Evolutionary conservation across 2,113 vertebrate genomes (phyloP).

Genomic region (Cololabis saira): DNA sequence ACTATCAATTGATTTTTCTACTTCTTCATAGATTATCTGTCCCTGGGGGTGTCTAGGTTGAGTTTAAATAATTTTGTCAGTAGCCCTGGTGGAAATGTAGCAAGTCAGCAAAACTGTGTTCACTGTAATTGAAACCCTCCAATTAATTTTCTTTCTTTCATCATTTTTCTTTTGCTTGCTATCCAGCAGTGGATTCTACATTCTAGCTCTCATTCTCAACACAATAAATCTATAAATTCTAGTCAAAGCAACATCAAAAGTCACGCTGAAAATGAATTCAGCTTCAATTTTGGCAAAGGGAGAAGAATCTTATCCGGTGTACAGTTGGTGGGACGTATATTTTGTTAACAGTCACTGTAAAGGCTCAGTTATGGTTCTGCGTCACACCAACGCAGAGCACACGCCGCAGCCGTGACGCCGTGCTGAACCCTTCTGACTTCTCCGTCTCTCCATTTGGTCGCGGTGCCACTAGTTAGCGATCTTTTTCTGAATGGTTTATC

Average conservation of each 20-base stretch:
- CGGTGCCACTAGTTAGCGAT: no score
- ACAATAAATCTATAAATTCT: background rate
- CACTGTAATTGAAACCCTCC: background rate
- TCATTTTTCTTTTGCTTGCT: background rate
- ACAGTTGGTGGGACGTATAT: background rate
- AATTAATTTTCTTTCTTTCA: background rate
- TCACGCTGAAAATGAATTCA: background rate
- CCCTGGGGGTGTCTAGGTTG: background rate
- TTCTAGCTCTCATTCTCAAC: background rate
- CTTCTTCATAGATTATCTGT: background rate
- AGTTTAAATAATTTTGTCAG: no score
- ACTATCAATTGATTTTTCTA: slow-evolving; percentile 3
- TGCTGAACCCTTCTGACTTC: no score
- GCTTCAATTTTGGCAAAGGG: background rate
- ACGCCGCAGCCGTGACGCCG: no score
- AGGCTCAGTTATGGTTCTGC: background rate
- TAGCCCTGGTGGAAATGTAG: no score
- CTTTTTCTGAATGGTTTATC: no score
- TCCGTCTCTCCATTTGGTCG: no score
- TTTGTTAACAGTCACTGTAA: background rate
- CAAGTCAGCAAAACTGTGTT: background rate
- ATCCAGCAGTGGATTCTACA: no score
- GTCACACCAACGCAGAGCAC: no score
- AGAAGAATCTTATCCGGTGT: background rate
- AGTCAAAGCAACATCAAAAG: background rate